Percentiles rank a stretch among this genome's conserved stretches.
These are phyloP conservation scores for Danio jaintianensis DNA, from an alignment of 2,797 vertebrate species.

Conservation along the genomic window DNA sequence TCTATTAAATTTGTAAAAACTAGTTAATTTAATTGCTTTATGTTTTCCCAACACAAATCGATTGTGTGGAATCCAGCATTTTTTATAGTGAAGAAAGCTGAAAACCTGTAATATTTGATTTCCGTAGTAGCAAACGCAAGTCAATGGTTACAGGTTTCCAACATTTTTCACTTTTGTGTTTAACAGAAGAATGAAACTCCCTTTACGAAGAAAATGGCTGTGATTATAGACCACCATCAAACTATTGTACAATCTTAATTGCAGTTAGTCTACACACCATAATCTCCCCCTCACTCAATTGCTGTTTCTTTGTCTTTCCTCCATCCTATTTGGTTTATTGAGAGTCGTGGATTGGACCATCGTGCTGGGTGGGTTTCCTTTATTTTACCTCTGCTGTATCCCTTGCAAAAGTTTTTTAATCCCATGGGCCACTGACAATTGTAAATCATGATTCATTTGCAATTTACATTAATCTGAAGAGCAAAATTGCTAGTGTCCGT, in stretches of 20 bases:
- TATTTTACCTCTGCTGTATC: conserved; percentile 21
- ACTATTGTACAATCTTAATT: conserved; percentile 61
- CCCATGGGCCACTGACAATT: background rate
- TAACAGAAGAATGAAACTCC: too few species aligned
- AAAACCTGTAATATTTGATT: too few species aligned
- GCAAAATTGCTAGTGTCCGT: conserved; percentile 12
- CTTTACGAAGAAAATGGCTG: conserved; percentile 69
- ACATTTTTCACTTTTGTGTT: too few species aligned
- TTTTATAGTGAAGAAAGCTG: too few species aligned
- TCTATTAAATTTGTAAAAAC: too few species aligned
- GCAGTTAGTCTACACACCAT: conserved; percentile 41
- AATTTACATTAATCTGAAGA: conserved; percentile 27
- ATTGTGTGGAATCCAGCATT: too few species aligned
- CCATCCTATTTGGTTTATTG: conserved; percentile 18
- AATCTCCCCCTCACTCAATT: background rate
- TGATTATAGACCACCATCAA: conserved; percentile 67
- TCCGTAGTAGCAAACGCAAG: too few species aligned
- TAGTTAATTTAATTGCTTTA: too few species aligned
- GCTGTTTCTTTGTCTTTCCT: conserved; percentile 2
- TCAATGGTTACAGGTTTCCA: too few species aligned
- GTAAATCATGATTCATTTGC: background rate
- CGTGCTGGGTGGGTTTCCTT: conserved; percentile 33
- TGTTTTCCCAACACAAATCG: too few species aligned
- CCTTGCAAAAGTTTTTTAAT: conserved; percentile 9
- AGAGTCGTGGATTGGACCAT: conserved; percentile 7